Conservation (phyloP, 1,140 invertebrate genomes). For the Acromyrmex heyeri region DNA sequence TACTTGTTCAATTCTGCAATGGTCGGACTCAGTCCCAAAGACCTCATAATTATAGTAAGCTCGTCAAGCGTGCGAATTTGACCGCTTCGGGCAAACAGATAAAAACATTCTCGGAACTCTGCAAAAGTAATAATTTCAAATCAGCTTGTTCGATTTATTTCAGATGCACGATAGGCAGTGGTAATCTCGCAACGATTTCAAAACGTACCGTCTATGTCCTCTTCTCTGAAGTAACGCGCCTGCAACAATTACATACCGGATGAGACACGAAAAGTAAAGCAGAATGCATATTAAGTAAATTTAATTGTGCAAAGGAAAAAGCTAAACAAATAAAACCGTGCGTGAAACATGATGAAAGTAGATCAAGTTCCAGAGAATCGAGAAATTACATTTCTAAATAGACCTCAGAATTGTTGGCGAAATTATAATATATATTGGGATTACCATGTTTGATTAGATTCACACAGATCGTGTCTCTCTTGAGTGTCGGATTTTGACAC, state of each 20-base stretch:
- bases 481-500: neutral
- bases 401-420: neutral
- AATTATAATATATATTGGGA: neutral
- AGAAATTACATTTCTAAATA: neutral
- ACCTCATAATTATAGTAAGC: slow-evolving; percentile 97
- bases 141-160: neutral
- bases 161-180: neutral
- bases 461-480: neutral
- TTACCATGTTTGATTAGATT: neutral
- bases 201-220: slow-evolving; percentile 93
- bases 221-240: slow-evolving; percentile 94
- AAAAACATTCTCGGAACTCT: slow-evolving; percentile 98
- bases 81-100: slow-evolving; percentile 95
- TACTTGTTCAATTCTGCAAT: slow-evolving; percentile 95
- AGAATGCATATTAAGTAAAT: neutral
- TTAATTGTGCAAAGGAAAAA: neutral
- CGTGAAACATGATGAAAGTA: neutral
- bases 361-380: neutral
- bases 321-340: neutral
- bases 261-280: neutral
- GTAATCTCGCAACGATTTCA: neutral
- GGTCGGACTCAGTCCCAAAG: slow-evolving; percentile 96
- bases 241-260: slow-evolving; percentile 79
- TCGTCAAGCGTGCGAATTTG: slow-evolving; percentile 96
- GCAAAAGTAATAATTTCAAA: neutral